Evolutionary conservation across 2,797 vertebrate species (phyloP).

Genomic region (Scarus forsteni): DNA sequence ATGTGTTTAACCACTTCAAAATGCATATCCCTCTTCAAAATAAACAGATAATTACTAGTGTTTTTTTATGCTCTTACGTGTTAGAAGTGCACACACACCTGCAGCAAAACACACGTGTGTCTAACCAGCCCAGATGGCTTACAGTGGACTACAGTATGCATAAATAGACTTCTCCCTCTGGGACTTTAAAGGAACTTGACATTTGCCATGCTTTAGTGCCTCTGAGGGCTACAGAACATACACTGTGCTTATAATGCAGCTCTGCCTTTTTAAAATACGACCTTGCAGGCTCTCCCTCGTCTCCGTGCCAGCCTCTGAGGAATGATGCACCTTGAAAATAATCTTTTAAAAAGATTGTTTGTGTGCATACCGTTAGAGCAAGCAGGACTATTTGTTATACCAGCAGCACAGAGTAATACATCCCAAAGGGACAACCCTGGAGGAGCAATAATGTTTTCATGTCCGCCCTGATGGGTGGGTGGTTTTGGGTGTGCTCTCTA

Average conservation of each 20-base stretch:
- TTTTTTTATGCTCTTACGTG: slow-evolving; percentile 9
- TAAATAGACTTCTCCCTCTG: slow-evolving; percentile 19
- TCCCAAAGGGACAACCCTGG: slow-evolving; percentile 41
- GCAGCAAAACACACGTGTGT: neutral
- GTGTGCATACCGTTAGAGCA: slow-evolving; percentile 26
- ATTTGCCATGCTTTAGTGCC: slow-evolving; percentile 40
- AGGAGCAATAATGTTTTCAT: slow-evolving; percentile 26
- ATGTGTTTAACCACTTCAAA: neutral
- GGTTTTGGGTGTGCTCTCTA: slow-evolving; percentile 29
- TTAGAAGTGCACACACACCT: neutral
- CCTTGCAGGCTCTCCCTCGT: neutral
- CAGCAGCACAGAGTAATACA: slow-evolving; percentile 4
- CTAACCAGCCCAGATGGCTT: slow-evolving; percentile 30
- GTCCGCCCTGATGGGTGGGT: slow-evolving; percentile 30
- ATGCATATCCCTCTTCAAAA: neutral
- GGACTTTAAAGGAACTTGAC: slow-evolving; percentile 42
- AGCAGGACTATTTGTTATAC: slow-evolving; percentile 37
- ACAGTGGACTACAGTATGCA: slow-evolving; percentile 20
- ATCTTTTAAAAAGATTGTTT: slow-evolving; percentile 47
- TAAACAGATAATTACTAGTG: neutral
- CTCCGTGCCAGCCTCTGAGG: slow-evolving; percentile 28
- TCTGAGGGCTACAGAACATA: slow-evolving; percentile 13
- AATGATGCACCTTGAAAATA: slow-evolving; percentile 48
- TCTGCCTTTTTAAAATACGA: slow-evolving; percentile 23
- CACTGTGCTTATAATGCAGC: slow-evolving; percentile 26